These are phyloP conservation scores for Araneus ventricosus DNA, from an alignment of 1,140 invertebrate genomes.

Conservation along the genomic window DNA sequence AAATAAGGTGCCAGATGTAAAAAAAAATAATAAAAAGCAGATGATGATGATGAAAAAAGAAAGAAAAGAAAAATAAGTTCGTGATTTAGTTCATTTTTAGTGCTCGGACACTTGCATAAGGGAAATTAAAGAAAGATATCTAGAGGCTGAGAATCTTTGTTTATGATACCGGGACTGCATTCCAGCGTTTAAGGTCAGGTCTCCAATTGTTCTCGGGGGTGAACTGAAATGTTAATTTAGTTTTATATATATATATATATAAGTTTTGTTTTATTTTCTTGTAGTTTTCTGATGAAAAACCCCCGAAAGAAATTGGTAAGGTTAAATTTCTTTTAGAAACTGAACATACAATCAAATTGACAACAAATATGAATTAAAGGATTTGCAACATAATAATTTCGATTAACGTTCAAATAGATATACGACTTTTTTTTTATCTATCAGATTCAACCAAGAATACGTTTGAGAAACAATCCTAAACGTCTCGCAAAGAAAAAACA, in stretches of 20 bases:
- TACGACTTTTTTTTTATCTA: no score
- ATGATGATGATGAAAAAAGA: not conserved
- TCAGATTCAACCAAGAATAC: no score
- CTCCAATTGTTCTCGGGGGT: not conserved
- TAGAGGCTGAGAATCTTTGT: not conserved
- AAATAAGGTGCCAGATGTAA: not conserved
- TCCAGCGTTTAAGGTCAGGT: constrained; percentile 27
- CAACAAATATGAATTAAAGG: no score
- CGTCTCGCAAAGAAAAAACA: no score
- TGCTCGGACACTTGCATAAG: not conserved
- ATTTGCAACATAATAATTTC: no score
- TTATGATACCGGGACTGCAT: constrained; percentile 1
- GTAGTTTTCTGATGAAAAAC: not conserved
- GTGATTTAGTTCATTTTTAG: not conserved
- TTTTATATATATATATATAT: not conserved
- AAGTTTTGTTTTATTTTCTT: not conserved
- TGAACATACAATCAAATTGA: no score
- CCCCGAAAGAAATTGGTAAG: not conserved
- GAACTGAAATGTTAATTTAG: not conserved
- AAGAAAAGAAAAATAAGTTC: not conserved
- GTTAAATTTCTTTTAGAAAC: no score
- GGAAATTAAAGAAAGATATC: constrained; percentile 27
- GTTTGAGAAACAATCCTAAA: no score
- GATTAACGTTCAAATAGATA: no score
- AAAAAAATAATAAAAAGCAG: not conserved